phyloP scores from a whole-genome alignment of 2,888 invertebrate genomes.

The Conistra vaccinii region DNA sequence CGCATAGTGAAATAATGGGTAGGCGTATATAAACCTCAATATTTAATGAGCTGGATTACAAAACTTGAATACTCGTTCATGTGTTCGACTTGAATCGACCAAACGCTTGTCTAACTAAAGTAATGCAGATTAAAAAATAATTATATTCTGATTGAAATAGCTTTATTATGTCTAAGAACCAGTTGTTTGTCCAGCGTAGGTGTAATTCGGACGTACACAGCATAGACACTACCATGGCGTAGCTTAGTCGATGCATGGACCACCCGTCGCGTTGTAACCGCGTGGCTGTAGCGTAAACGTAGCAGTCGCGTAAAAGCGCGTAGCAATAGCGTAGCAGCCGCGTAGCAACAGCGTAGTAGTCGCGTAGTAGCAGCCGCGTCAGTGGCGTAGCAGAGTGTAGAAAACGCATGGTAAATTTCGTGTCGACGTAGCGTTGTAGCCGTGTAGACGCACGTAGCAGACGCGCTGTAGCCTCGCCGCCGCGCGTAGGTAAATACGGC shows the following conservation, averaged over 20 bases:
- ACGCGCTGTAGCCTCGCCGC: not conserved
- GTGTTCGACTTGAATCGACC: not conserved
- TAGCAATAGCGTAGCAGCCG: not conserved
- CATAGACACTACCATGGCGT: not conserved
- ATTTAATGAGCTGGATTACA: conserved; percentile 21
- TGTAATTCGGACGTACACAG: too few relatives aligned
- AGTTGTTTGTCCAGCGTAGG: not conserved
- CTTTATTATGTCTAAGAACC: not conserved
- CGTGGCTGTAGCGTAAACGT: not conserved
- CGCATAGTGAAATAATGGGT: conserved; percentile 21
- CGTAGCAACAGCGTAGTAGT: not conserved
- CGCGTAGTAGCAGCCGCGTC: not conserved
- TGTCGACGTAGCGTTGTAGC: not conserved
- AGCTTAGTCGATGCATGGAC: not conserved
- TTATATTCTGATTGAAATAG: not conserved
- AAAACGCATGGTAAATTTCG: too few relatives aligned
- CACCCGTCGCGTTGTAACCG: not conserved
- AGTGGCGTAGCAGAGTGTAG: too few relatives aligned
- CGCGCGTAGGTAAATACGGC: not conserved
- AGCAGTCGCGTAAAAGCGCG: not conserved
- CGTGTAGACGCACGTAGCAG: not conserved
- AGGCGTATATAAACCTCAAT: conserved; percentile 23
- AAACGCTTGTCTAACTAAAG: too few relatives aligned
- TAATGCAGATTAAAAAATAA: not conserved
- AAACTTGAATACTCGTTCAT: not conserved